Base-by-base conservation (phyloP, 1,140 invertebrate genomes). In the Palaemon carinicauda region DNA sequence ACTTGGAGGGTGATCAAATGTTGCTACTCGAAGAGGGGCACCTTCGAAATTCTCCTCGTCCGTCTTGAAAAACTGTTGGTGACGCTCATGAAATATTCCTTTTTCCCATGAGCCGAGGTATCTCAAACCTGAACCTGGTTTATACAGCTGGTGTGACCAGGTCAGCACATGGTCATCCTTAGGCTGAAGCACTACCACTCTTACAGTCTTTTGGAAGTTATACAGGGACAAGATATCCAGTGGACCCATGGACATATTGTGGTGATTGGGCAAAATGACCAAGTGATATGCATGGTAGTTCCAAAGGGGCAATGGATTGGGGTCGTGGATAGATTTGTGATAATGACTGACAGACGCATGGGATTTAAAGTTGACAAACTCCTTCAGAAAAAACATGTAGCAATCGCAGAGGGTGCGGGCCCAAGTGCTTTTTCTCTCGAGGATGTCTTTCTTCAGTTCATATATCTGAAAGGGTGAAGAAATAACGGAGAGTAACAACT, bases 1-100 rank as follows among this genome's bases (percentile, higher is more conserved):
- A 56, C 88, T 88, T 12, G 88, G 88, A 2, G 88, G 88, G 31
- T 88, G 88, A 24, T 88, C 79, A 41, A 88, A 88, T 0, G 88
- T 88, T 24, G 88, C 80, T 19, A 88, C 69, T 15, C 88, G 60
- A 51, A 88, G 53, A 7, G 65, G 53, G 60, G 41, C 21, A 15
- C 80, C 79, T 27, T 77, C 33, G n/a, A 87, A 82, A 53, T 88
- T 50, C 0, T 12, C 51, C n/a, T 82, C 41, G 56, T 87, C 86
- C 1, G 29, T 33, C 5, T 51, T 24, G 60, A 87, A 88, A 15
- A 86, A 53, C n/a, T 33, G n/a, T 5, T 56, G 15, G 31, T 41
- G 29, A 14, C 19, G 54, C 5, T 17, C 24, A 1, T n/a, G 71
- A 17, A 74, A 53, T 17, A 27, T 52, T 15, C 71, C 56, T 27